These are phyloP conservation scores for Nasua narica DNA, from an alignment of 2,797 vertebrate species.

Conservation along the genomic window DNA sequence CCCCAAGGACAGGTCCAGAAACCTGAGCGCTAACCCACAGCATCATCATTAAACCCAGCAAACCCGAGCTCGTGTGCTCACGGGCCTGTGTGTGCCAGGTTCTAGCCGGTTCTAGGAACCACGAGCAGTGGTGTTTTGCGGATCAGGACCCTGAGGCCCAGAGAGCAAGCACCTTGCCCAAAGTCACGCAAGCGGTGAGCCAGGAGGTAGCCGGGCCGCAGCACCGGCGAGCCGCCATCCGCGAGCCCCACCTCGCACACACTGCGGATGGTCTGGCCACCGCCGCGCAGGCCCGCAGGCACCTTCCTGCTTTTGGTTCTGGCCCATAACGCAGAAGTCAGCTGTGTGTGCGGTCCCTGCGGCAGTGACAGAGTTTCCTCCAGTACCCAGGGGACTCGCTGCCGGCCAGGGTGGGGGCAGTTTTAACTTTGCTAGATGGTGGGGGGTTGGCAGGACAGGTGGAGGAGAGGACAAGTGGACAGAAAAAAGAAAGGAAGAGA, in stretches of 20 bases:
- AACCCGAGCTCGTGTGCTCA: neutral
- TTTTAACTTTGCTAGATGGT: no score
- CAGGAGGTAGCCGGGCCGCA: no score
- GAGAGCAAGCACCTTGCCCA: fast-evolving
- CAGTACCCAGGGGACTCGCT: neutral
- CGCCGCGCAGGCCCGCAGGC: neutral
- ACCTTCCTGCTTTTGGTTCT: neutral
- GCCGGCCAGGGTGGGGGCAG: fast-evolving
- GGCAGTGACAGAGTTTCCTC: neutral
- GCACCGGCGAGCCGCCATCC: no score
- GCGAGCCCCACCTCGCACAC: fast-evolving
- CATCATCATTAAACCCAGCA: fast-evolving
- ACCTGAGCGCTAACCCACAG: neutral
- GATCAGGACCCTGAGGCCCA: neutral
- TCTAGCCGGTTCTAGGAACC: neutral
- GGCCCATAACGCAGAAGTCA: neutral
- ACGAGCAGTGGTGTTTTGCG: neutral
- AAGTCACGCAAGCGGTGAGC: fast-evolving
- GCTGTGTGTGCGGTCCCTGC: fast-evolving
- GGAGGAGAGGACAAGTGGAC: neutral
- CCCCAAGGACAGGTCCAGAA: neutral
- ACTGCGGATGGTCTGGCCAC: fast-evolving
- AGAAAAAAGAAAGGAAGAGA: neutral
- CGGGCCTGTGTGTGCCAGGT: fast-evolving
- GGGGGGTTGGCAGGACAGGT: no score